These are phyloP conservation scores for Zaprionus capensis DNA, from an alignment of 1,140 invertebrate genomes.

Conservation along the genomic window DNA sequence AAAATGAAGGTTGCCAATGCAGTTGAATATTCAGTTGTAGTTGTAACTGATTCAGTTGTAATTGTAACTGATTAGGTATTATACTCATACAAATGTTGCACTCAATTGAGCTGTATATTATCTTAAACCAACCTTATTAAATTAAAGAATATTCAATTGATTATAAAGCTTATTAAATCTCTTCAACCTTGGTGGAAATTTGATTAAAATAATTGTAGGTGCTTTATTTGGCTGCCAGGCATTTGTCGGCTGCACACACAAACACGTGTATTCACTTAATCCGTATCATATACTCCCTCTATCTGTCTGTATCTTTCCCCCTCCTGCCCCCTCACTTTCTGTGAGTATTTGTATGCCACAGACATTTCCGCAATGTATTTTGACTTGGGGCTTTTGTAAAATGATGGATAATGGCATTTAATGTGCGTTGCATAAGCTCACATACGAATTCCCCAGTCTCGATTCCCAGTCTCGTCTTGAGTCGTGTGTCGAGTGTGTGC, in stretches of 20 bases:
- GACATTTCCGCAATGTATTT: constrained; percentile 76
- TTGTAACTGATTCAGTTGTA: background rate
- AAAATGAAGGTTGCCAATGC: no score
- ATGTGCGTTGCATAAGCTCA: constrained; percentile 50
- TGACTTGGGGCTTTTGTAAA: constrained; percentile 68
- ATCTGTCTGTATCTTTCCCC: background rate
- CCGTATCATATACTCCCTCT: background rate
- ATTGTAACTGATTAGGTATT: background rate
- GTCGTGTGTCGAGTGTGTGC: constrained; percentile 5
- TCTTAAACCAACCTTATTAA: background rate
- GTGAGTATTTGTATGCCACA: constrained; percentile 46
- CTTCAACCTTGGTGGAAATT: background rate
- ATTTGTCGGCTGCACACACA: constrained; percentile 21
- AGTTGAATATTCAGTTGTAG: no score
- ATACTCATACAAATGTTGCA: background rate
- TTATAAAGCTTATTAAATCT: background rate
- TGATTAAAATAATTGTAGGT: constrained; percentile 6
- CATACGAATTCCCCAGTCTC: constrained; percentile 49
- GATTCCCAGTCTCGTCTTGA: constrained; percentile 5
- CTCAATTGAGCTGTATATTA: background rate
- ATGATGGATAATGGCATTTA: constrained; percentile 82
- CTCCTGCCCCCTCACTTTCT: background rate
- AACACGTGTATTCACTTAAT: constrained; percentile 8
- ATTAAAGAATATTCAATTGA: background rate
- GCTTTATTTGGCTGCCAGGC: constrained; percentile 23